Evolutionary conservation across 2,113 vertebrate species (phyloP).

Genomic region (Hiodon tergisus): DNA sequence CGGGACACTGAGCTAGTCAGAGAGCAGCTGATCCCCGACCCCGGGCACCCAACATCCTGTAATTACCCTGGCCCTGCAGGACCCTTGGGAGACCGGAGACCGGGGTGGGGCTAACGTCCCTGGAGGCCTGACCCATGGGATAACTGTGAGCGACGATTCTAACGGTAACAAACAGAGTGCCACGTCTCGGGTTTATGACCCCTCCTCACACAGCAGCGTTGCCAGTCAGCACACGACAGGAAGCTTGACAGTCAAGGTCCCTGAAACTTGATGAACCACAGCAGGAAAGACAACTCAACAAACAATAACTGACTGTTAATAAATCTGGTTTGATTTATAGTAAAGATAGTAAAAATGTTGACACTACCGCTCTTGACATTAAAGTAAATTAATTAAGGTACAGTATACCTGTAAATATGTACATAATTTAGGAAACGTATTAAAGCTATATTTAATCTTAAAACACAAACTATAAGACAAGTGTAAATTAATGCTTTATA

Average conservation of each 20-base stretch:
- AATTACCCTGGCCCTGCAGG: too few species aligned
- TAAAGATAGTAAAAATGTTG: constrained; percentile 6
- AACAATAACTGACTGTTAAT: constrained; percentile 3
- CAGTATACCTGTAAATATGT: not conserved
- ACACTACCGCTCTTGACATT: not conserved
- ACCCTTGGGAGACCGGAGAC: too few species aligned
- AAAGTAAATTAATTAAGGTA: not conserved
- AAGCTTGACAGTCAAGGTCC: too few species aligned
- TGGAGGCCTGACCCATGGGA: too few species aligned
- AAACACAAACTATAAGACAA: not conserved
- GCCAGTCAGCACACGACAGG: not conserved
- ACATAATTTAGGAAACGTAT: not conserved
- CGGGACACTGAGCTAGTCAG: too few species aligned
- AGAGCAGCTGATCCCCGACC: too few species aligned
- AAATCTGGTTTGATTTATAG: not conserved
- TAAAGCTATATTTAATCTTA: not conserved
- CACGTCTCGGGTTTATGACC: not conserved
- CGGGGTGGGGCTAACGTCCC: too few species aligned
- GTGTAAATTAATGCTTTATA: not conserved
- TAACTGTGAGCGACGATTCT: too few species aligned
- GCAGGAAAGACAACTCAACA: not conserved
- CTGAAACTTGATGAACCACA: not conserved
- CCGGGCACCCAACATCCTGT: too few species aligned
- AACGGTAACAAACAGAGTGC: too few species aligned
- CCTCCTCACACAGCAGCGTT: not conserved